phyloP scores from a whole-genome alignment of 2,113 vertebrate genomes.

The Lepus europaeus region DNA sequence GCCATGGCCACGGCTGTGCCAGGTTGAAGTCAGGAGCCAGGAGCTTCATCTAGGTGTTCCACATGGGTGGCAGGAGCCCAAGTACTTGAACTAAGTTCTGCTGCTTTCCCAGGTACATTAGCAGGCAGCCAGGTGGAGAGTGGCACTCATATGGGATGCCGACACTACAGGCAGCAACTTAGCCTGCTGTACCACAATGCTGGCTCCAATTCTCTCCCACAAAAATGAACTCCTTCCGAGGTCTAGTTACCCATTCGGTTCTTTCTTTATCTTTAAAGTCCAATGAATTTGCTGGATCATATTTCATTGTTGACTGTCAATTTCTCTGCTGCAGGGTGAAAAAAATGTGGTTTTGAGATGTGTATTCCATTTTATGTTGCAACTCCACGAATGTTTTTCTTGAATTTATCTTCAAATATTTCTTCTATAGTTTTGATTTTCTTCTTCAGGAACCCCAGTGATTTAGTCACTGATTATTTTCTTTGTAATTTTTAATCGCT shows the following conservation, averaged over 20 bases:
- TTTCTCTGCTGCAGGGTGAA: background rate
- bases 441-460: background rate
- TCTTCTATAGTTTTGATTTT: slow-evolving; percentile 8
- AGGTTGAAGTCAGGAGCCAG: too few species aligned
- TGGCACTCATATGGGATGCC: too few species aligned
- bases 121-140: too few species aligned
- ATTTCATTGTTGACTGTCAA: background rate
- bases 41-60: too few species aligned
- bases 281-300: background rate
- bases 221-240: background rate
- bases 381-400: background rate
- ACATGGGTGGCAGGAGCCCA: too few species aligned
- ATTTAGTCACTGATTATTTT: slow-evolving; percentile 1
- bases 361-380: background rate
- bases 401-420: background rate
- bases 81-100: too few species aligned
- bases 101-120: too few species aligned
- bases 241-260: background rate
- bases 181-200: background rate
- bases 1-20: too few species aligned
- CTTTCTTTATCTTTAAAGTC: background rate
- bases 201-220: background rate
- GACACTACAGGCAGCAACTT: too few species aligned
- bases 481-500: background rate
- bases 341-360: background rate